Percentiles rank a stretch among this genome's conserved stretches.
These are phyloP conservation scores for Squalus acanthias DNA, from an alignment of 2,797 vertebrate genomes.

Conservation along the genomic window DNA sequence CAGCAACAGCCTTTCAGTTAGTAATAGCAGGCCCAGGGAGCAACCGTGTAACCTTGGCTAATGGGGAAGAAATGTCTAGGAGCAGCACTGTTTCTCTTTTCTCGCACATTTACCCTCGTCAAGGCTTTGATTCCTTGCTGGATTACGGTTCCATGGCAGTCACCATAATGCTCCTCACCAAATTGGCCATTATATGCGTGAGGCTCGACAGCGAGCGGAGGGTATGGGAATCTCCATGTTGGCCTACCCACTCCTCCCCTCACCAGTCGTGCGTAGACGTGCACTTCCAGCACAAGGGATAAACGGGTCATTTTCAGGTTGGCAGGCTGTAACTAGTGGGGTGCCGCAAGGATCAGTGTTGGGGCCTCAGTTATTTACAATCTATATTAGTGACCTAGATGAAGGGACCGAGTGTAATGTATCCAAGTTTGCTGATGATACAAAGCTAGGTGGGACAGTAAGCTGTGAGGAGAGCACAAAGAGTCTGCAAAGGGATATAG, in stretches of 20 bases:
- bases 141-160: background rate
- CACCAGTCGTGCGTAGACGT: no score
- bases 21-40: slow-evolving; percentile 17
- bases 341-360: no score
- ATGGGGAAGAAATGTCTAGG: background rate
- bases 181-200: background rate
- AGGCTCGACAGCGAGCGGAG: background rate
- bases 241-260: no score
- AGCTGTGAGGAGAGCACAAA: no score
- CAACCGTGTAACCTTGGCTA: background rate
- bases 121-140: background rate
- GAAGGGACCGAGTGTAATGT: no score
- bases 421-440: no score
- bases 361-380: no score
- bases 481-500: no score
- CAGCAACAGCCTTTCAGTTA: slow-evolving; percentile 44
- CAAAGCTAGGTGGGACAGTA: no score
- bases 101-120: background rate
- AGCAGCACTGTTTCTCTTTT: background rate
- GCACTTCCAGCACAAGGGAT: background rate
- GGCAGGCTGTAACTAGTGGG: no score
- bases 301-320: no score
- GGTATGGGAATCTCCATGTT: background rate
- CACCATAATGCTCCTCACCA: background rate
- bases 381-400: no score